Base-by-base conservation (phyloP, 2,888 invertebrate species). In the Drosophila emarginata region DNA sequence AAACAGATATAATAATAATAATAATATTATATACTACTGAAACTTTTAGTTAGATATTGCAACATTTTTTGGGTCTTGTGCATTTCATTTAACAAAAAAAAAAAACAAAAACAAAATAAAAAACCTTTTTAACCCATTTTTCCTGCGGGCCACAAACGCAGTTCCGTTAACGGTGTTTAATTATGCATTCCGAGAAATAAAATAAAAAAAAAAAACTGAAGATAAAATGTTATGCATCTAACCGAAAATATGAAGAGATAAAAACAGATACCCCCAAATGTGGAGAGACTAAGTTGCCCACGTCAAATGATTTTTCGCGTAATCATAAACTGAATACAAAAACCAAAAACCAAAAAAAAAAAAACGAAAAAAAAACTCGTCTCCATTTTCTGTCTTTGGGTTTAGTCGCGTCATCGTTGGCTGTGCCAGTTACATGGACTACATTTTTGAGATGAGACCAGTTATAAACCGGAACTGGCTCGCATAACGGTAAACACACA, bases 111-210 rank as follows among this genome's bases (percentile, higher is more conserved):
- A 28, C 28, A 1, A n/a, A n/a, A n/a, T 45, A 2, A 23, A 18
- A 15, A 45, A 18, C 21, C 59, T 67, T 53, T 62, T 61, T 67
- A 61, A 67, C 67, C 61, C 61, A 28, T 63, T 71, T 61, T 61
- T 71, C 71, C 71, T 71, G 71, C 71, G 71, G 71, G 71, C 36
- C 57, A 45, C 73, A 37, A 70, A 77, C 45, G 59, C 74, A 82
- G 82, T 85, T 85, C 87, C 84, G 84, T 87, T 85, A 85, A 85
- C 84, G 81, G 87, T 78, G 79, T 76, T 83, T 85, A 85, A 85
- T 81, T 85, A 87, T 77, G 81, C 80, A 84, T 74, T 45, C 37
- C 64, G 32, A 32, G 2, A 59, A 61, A 65, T 64, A 54, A 54
- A 9, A 40, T 40, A 18, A 9, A 15, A 65, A 54, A 14, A 59